These are phyloP conservation scores for Chaetogeoica ovagalla DNA, from an alignment of 2,888 invertebrate species.

Conservation along the genomic window DNA sequence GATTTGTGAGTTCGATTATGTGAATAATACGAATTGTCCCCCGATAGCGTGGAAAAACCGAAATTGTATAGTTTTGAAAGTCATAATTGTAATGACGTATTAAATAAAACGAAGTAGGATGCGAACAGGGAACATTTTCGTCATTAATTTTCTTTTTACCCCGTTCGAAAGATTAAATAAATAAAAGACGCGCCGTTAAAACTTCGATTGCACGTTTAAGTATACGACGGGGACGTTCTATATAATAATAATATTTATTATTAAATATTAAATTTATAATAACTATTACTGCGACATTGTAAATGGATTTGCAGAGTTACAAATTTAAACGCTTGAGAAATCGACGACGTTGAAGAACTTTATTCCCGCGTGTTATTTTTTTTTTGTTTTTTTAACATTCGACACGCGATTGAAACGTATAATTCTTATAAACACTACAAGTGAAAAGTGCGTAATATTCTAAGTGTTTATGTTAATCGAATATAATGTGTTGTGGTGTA, in stretches of 20 bases:
- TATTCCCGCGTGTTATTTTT: not conserved
- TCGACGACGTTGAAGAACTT: not conserved
- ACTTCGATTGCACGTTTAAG: not conserved
- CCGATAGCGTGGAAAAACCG: not conserved
- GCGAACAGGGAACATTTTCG: not conserved
- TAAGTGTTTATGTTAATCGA: not conserved
- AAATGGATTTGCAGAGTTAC: not conserved
- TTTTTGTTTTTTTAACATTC: not conserved
- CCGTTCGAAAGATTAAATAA: not conserved
- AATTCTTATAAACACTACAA: not conserved
- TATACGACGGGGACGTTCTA: not conserved
- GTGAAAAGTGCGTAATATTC: not conserved
- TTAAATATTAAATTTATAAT: not conserved
- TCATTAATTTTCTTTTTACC: slow-evolving; percentile 12
- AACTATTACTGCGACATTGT: not conserved
- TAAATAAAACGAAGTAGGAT: not conserved
- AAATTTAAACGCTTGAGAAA: not conserved
- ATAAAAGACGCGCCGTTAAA: not conserved
- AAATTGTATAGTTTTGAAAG: not conserved
- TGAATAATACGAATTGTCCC: not conserved
- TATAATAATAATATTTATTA: too few species aligned
- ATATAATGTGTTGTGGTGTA: not conserved
- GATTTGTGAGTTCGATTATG: not conserved
- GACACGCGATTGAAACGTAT: not conserved
- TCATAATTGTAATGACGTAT: not conserved